Evolutionary conservation across 1,140 invertebrate species (phyloP).

Genomic region (Monomorium pharaonis): DNA sequence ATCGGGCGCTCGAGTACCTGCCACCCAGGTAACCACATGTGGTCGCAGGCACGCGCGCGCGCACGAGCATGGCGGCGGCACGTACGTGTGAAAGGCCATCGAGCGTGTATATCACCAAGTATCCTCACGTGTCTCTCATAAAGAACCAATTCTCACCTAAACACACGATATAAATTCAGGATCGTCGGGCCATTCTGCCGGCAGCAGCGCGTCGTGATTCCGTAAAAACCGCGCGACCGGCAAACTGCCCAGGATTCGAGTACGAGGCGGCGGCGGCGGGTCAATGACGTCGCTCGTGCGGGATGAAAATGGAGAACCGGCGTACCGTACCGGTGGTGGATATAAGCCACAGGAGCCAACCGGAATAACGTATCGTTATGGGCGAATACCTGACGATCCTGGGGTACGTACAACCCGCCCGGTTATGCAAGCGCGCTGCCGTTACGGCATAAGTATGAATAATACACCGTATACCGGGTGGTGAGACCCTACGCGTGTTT

Average conservation of each 20-base stretch:
- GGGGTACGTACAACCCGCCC: not conserved
- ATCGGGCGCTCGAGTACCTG: constrained; percentile 1
- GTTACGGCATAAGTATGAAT: constrained; percentile 45
- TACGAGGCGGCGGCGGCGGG: constrained; percentile 52
- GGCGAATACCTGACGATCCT: constrained; percentile 44
- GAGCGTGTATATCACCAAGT: constrained; percentile 73
- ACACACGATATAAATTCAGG: constrained; percentile 85
- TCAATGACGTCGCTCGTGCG: constrained; percentile 68
- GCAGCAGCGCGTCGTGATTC: constrained; percentile 74
- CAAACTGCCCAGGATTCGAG: constrained; percentile 70
- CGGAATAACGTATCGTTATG: constrained; percentile 69
- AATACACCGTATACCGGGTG: constrained; percentile 41
- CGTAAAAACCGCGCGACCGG: constrained; percentile 67
- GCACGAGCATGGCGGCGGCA: not conserved
- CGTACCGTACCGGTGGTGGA: not conserved
- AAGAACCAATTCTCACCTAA: constrained; percentile 84
- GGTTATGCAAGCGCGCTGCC: constrained; percentile 57
- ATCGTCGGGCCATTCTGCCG: constrained; percentile 79
- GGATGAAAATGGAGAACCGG: constrained; percentile 40
- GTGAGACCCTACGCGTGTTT: constrained; percentile 7
- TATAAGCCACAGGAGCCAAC: constrained; percentile 21
- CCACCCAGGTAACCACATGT: constrained; percentile 24
- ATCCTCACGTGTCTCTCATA: constrained; percentile 82
- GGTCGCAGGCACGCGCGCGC: constrained; percentile 1
- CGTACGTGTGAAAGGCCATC: constrained; percentile 49